Evolutionary conservation across 2,113 vertebrate genomes (phyloP), one percentile per base, ranked within the genome.

Genomic region (Albula glossodonta): DNA sequence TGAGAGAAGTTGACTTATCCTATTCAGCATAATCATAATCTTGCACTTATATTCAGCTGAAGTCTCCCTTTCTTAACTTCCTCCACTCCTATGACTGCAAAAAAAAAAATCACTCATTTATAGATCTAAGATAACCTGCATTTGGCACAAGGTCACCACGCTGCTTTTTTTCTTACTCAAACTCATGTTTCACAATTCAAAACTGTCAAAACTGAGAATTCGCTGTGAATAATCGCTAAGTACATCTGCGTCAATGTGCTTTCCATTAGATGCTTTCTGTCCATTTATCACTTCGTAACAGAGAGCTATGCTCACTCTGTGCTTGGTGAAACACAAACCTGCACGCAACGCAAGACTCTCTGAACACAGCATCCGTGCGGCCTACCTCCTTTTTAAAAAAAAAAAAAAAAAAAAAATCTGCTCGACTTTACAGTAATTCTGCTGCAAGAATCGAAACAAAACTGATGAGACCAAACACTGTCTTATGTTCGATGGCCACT

Each of bases 201-300:
- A 41, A 41, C 2, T 41, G 31, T 78, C 77, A 31, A 41, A 78
- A 78, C 41, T 15, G 49, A 79, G 78, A 50, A 66, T 11, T 7
- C 19, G 53, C 50, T 25, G 49, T 25, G 17, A 81, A 81, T 22
- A 12, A 51, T n/a, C 22, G 19, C 51, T 51, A 53, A 51, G 12
- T 22, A 19, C 50, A 81, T 22, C 50, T 12, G 19, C n/a, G 25
- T 82, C 53, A 82, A 82, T 82, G 25, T 60, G 81, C 81, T 82
- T 56, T 82, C 81, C 57, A 48, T 82, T 41, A 56, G 5, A 31
- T 8, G 48, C 17, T 79, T 50, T 49, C 49, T 5, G 15, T 66
- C 60, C 9, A 19, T 66, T 66, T 19, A 2, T 79, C 48, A 31
- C 10, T n/a, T 74, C 78, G 4, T 50, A 48, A 57, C 3, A 5